phyloP scores from a whole-genome alignment of 2,113 vertebrate species.

The Tapirus terrestris region DNA sequence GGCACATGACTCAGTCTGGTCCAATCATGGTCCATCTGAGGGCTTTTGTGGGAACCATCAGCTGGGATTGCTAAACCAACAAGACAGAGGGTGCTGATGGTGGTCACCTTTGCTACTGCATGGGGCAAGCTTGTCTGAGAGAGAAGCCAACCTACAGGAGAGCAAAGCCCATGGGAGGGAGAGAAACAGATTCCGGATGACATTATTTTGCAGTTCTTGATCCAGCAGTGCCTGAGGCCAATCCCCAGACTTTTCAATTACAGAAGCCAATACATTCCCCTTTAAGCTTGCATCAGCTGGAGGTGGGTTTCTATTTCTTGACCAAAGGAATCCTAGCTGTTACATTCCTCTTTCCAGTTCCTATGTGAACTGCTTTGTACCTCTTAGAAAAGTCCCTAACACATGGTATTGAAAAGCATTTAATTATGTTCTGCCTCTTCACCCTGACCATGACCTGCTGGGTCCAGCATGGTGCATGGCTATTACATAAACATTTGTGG shows the following conservation, averaged over 20 bases:
- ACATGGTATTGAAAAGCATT: constrained; percentile 15
- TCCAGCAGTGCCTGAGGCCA: constrained; percentile 39
- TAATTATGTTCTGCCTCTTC: constrained; percentile 26
- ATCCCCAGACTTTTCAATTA: background rate
- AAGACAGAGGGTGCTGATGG: background rate
- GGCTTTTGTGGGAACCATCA: background rate
- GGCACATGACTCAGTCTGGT: background rate
- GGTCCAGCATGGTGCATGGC: background rate
- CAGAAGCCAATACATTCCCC: background rate
- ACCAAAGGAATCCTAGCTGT: background rate
- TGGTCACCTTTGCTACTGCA: background rate
- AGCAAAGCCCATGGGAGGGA: background rate
- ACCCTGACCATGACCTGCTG: background rate
- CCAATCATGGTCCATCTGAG: background rate
- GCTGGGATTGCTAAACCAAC: background rate
- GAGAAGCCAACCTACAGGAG: background rate
- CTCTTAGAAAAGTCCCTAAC: constrained; percentile 43
- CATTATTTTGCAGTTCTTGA: background rate
- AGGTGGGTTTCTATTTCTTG: background rate
- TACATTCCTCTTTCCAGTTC: constrained; percentile 17
- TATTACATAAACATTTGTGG: constrained; percentile 32
- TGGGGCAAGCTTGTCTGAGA: background rate
- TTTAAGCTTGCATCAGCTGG: background rate
- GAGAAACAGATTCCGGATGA: background rate
- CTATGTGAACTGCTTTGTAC: constrained; percentile 19